Conservation (phyloP, 2,888 invertebrate genomes). For the Melanargia galathea region DNA sequence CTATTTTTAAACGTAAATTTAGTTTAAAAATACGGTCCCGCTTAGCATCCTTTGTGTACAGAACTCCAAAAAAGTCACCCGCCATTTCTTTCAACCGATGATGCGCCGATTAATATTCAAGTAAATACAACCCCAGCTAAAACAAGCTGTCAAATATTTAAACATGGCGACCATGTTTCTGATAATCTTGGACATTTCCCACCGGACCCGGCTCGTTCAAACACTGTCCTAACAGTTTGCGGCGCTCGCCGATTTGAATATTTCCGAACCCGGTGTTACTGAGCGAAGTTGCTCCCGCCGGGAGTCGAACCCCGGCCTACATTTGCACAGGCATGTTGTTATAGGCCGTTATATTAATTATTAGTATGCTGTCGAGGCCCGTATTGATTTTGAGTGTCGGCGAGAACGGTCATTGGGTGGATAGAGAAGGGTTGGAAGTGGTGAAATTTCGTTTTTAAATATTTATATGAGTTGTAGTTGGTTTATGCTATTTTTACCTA, state of each 20-base stretch:
- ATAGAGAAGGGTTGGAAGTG: conserved; percentile 1
- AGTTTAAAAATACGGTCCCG: too few relatives aligned
- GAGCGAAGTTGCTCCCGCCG: conserved; percentile 36
- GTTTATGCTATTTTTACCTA: neutral
- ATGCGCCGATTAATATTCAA: too few relatives aligned
- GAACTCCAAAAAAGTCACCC: too few relatives aligned
- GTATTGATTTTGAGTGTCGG: conserved; percentile 30
- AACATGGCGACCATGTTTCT: conserved; percentile 28
- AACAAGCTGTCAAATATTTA: conserved; percentile 29
- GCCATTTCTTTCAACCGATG: too few relatives aligned
- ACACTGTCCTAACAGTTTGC: conserved; percentile 22
- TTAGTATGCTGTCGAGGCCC: conserved; percentile 27
- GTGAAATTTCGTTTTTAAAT: conserved; percentile 19
- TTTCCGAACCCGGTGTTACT: conserved; percentile 32
- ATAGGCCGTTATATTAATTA: conserved; percentile 34
- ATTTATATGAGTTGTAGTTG: conserved; percentile 19
- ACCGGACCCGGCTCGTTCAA: conserved; percentile 18
- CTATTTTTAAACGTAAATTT: too few relatives aligned
- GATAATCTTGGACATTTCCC: conserved; percentile 32
- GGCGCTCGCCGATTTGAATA: conserved; percentile 35
- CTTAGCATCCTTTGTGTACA: too few relatives aligned
- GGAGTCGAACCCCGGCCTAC: conserved; percentile 39
- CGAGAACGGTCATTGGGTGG: neutral
- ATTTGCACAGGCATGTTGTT: conserved; percentile 37
- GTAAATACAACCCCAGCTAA: conserved; percentile 1